A percentile compares a stretch with the other conserved stretches of the same genome.
Evolutionary conservation across 2,797 vertebrate species (phyloP).

Genomic region (Numenius phaeopus): DNA sequence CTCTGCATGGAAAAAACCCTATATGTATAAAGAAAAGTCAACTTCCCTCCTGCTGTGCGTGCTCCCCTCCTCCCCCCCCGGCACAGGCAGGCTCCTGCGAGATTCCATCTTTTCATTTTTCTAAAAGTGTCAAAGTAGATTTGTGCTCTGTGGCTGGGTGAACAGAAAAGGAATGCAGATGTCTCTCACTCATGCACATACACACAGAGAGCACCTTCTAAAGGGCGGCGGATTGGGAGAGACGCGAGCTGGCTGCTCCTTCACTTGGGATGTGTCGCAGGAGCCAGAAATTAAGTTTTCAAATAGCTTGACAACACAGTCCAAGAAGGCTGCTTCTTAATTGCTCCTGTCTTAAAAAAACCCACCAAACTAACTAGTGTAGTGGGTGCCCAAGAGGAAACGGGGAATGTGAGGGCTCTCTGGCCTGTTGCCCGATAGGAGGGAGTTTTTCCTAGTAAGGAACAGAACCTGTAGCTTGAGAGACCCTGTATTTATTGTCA

Average conservation of each 20-base stretch:
- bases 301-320: constrained; percentile 12
- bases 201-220: constrained; percentile 27
- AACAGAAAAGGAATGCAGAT: constrained; percentile 83
- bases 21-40: constrained; percentile 90
- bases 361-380: neutral
- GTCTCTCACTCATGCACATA: constrained; percentile 57
- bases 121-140: constrained; percentile 86
- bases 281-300: constrained; percentile 64
- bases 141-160: constrained; percentile 81
- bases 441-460: neutral
- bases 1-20: constrained; percentile 88
- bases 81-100: constrained; percentile 81
- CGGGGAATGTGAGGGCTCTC: neutral
- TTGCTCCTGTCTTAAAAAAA: constrained; percentile 24
- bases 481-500: neutral
- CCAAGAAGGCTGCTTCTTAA: constrained; percentile 48
- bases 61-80: constrained; percentile 72
- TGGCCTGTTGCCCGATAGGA: neutral
- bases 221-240: constrained; percentile 13
- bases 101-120: constrained; percentile 87
- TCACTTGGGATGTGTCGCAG: neutral
- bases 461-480: neutral
- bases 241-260: neutral
- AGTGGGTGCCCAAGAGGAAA: neutral
- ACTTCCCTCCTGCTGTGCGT: constrained; percentile 84